phyloP scores from a whole-genome alignment of 2,113 vertebrate genomes.

The Lagopus leucura region DNA sequence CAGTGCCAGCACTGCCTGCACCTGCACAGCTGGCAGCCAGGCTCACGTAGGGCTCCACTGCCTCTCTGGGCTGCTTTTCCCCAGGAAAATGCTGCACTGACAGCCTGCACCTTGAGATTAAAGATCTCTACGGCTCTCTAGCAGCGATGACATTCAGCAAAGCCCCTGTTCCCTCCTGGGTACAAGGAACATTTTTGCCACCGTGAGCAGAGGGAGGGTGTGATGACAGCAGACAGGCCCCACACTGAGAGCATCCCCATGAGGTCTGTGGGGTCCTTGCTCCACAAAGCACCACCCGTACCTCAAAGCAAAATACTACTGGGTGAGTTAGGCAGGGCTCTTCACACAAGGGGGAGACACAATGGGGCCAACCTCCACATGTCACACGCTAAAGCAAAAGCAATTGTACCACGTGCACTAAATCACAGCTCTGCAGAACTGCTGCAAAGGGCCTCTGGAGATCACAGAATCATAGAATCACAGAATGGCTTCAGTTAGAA shows the following conservation, averaged over 20 bases:
- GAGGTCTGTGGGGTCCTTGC: fast-evolving
- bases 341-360: fast-evolving
- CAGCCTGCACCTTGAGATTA: conserved; percentile 47
- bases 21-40: conserved; percentile 4
- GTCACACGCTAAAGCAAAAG: neutral
- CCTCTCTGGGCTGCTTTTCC: conserved; percentile 8
- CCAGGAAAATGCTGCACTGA: neutral
- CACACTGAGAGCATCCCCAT: neutral
- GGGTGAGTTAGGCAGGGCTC: fast-evolving
- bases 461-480: neutral
- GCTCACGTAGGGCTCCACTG: conserved; percentile 35
- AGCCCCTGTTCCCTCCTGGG: neutral
- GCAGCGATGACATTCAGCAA: neutral
- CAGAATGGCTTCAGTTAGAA: too few species aligned
- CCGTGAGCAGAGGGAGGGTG: fast-evolving
- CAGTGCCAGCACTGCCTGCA: neutral
- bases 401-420: neutral
- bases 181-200: neutral
- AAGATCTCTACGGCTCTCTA: neutral
- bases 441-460: neutral
- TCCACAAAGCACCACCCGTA: neutral
- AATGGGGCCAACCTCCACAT: neutral
- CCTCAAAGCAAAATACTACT: neutral
- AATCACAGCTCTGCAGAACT: neutral
- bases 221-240: neutral